Base-by-base conservation (phyloP, 2,888 invertebrate species). In the Subacronicta megacephala region DNA sequence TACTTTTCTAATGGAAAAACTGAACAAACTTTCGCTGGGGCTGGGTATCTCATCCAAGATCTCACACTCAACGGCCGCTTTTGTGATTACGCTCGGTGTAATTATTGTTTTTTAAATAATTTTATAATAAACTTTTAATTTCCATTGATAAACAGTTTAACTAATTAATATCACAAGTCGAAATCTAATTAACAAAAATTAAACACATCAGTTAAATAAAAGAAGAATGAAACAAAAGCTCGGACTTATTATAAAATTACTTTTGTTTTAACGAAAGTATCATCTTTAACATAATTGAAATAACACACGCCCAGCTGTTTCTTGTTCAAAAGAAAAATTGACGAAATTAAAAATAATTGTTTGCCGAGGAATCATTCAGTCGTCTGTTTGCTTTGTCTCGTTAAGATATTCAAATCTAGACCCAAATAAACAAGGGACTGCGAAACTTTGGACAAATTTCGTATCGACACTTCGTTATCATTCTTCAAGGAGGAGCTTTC, bases 391-490 rank as follows among this genome's bases (percentile, higher is more conserved):
- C 53, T 54, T 65, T 66, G 65, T 62, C 56, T 75, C 47, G 73
- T 69, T 63, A 72, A 66, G 59, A 70, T 70, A 72, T 70, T 72
- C 70, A 75, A 72, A 76, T 72, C 61, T 53, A 63, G 67, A 61
- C 63, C 31, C 58, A 62, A 75, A 61, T 57, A 66, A 75, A 62
- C 62, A 60, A 65, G 56, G 60, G 42, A 60, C 50, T 26, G 29
- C 15, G 36, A 72, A 72, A 75, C 65, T 68, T 72, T 50, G 44
- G 36, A 52, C 63, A 66, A 75, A 72, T 67, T 72, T 64, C 41
- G 72, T 68, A 75, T 72, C 63, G 70, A 72, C 63, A 70, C 70
- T 75, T 75, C 63, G 73, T 70, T 75, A 72, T 75, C 66, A 56
- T 56, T 59, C 66, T 49, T 42, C 41, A 58, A 66, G 65, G 33